These are phyloP conservation scores for Seira ritae DNA, from an alignment of 2,888 invertebrate species.

Conservation along the genomic window DNA sequence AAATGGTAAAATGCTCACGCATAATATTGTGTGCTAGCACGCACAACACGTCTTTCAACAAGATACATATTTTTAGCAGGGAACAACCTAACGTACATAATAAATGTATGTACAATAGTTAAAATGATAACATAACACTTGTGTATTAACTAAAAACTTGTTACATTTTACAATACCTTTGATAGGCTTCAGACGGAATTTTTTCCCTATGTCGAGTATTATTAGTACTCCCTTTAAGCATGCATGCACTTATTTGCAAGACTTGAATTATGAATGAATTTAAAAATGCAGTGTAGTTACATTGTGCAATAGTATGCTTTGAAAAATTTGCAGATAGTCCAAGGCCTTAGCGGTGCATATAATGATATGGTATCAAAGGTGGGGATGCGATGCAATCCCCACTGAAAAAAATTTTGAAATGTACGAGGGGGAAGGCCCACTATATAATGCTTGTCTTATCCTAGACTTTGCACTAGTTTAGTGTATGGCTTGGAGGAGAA, in stretches of 20 bases:
- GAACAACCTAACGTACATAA: not conserved
- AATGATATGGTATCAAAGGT: not conserved
- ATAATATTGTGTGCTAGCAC: conserved; percentile 8
- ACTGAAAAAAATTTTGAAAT: conserved; percentile 18
- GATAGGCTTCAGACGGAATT: too few species aligned
- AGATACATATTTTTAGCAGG: not conserved
- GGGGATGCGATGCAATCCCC: not conserved
- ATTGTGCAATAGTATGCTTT: too few species aligned
- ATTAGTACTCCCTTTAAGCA: too few species aligned
- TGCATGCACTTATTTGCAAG: too few species aligned
- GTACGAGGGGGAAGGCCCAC: conserved; percentile 32
- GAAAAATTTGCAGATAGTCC: too few species aligned
- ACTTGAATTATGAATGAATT: too few species aligned
- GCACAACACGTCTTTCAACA: not conserved
- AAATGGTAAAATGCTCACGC: not conserved
- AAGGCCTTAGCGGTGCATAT: conserved; percentile 2
- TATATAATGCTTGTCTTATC: conserved; percentile 52
- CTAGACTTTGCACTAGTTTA: conserved; percentile 50
- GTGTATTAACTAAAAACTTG: too few species aligned
- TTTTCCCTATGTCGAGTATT: too few species aligned
- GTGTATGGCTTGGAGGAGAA: conserved; percentile 35
- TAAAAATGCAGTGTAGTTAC: too few species aligned
- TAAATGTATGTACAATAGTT: not conserved
- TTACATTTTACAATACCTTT: too few species aligned
- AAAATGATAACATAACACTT: conserved; percentile 15